Evolutionary conservation across 2,113 vertebrate genomes (phyloP).

Genomic region (Misgurnus mizolepis): DNA sequence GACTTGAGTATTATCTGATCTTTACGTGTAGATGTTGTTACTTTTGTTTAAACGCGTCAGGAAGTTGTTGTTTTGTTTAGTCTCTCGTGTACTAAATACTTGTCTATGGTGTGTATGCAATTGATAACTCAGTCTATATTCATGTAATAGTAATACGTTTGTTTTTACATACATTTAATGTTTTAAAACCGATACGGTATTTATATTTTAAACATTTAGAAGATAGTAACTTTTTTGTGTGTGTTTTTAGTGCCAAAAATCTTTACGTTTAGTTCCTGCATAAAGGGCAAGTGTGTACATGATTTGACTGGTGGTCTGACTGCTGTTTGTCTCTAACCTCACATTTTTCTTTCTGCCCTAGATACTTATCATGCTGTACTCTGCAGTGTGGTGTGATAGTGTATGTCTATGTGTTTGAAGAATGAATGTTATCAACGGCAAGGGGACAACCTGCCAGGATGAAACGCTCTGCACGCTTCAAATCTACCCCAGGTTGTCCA

Average conservation of each 20-base stretch:
- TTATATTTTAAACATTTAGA: not conserved
- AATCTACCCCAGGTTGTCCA: slow-evolving; percentile 80
- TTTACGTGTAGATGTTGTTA: not conserved
- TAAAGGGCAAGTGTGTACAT: slow-evolving; percentile 53
- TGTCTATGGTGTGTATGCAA: not conserved
- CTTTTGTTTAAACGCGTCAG: not conserved
- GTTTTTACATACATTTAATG: too few relatives aligned
- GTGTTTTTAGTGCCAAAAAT: too few relatives aligned
- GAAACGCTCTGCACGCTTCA: slow-evolving; percentile 75
- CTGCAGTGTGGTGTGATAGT: slow-evolving; percentile 77
- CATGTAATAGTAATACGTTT: too few relatives aligned
- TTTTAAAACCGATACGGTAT: not conserved
- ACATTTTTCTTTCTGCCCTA: not conserved
- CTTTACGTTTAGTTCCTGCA: not conserved
- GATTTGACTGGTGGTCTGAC: slow-evolving; percentile 30
- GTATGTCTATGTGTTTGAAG: slow-evolving; percentile 66
- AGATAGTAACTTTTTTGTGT: not conserved
- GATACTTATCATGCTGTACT: slow-evolving; percentile 42
- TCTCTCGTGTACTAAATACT: not conserved
- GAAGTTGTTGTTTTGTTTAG: not conserved
- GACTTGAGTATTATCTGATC: not conserved
- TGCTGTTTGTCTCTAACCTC: not conserved
- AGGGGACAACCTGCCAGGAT: slow-evolving; percentile 64
- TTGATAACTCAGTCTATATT: not conserved
- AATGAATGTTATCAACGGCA: slow-evolving; percentile 83